These are phyloP conservation scores for Drosophila paramelanica DNA, from an alignment of 2,888 invertebrate species.

Conservation along the genomic window DNA sequence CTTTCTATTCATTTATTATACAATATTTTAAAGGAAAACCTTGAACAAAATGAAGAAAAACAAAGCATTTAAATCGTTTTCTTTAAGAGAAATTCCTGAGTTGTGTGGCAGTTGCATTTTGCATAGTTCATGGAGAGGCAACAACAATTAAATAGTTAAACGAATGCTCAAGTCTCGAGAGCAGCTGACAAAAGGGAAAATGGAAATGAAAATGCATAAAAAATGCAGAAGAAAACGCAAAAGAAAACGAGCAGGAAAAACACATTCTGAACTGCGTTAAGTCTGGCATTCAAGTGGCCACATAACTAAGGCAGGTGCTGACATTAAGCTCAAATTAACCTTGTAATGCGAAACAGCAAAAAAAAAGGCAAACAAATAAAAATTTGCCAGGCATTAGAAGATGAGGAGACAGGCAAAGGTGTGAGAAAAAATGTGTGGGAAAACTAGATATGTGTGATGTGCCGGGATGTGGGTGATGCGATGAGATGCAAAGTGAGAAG, in stretches of 20 bases:
- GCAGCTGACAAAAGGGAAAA: conserved; percentile 1
- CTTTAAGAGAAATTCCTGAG: neutral
- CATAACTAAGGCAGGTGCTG: conserved; percentile 54
- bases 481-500: conserved; percentile 69
- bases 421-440: neutral
- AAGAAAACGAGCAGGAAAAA: neutral
- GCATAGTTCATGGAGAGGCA: conserved; percentile 33
- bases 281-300: conserved; percentile 49
- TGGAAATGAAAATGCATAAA: conserved; percentile 15
- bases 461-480: conserved; percentile 29
- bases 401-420: neutral
- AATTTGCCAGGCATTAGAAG: conserved; percentile 21
- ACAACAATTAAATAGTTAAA: conserved; percentile 52
- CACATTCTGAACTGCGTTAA: conserved; percentile 6
- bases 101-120: conserved; percentile 2
- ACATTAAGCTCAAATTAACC: conserved; percentile 66
- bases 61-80: neutral
- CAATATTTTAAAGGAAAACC: no score
- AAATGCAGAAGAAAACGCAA: conserved; percentile 23
- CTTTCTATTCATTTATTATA: no score
- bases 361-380: conserved; percentile 24
- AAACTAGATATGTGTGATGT: conserved; percentile 16
- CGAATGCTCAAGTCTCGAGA: conserved; percentile 19
- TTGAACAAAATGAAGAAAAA: no score
- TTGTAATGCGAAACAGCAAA: conserved; percentile 48